Evolutionary conservation across 2,797 vertebrate genomes (phyloP), one percentile per base, ranked within the genome.

Genomic region (Alca torda): DNA sequence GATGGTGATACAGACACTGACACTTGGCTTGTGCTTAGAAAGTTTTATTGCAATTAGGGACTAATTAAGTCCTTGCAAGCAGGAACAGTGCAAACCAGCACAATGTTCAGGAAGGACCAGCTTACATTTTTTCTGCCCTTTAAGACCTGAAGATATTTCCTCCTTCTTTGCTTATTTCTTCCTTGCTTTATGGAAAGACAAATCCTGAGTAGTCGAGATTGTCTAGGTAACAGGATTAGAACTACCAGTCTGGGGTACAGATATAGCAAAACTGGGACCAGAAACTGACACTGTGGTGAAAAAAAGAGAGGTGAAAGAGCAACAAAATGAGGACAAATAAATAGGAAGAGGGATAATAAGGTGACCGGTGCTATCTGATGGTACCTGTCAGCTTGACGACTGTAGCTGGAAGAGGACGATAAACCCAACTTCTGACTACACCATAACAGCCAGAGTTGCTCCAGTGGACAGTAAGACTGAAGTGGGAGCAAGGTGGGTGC

Each of bases 381-480:
- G 65, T 28, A 50, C 45, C 25, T 50, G 65, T 35, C 2, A 5
- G 65, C 45, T 35, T 26, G 33, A 48, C 5, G 2, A 35, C 45
- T 12, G 12, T 35, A 48, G 23, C 64, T 67, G 17, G 45, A 68
- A n/a, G 33, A 20, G 46, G 33, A 48, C 4, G 1, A 50, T 21
- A 68, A 68, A 35, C n/a, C 25, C 46, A 50, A 21, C 46, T 28
- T 50, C 67, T 30, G n/a, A 48, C 25, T 37, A 20, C 46, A 28
- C 67, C 3, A 4, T 70, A 39, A 25, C 23, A 33, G 51, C 16
- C 51, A 46, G 43, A 18, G 33, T 33, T 59, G 33, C 54, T 46
- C 35, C 0, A 1, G 19, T 2, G 5, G 25, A 13, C 24, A 17
- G 19, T 25, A 46, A 41, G 53, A n/a, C 53, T 21, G n/a, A n/a